Evolutionary conservation across 2,888 invertebrate species (phyloP).

Genomic region (Gymnosoma rotundatum): DNA sequence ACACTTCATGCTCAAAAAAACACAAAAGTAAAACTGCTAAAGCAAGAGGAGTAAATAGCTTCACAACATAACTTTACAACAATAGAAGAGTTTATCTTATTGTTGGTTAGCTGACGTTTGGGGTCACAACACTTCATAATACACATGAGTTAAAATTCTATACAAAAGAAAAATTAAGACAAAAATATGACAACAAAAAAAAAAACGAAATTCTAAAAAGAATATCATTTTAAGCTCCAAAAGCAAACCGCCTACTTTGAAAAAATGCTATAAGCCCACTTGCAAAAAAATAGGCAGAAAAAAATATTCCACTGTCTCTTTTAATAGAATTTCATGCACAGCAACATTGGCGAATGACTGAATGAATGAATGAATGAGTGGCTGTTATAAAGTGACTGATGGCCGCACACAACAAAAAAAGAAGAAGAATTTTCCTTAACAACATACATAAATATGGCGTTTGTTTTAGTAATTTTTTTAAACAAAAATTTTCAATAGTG

Average conservation of each 20-base stretch:
- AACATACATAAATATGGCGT: constrained; percentile 3
- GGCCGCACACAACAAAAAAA: constrained; percentile 11
- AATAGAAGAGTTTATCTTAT: constrained; percentile 62
- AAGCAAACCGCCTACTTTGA: constrained; percentile 32
- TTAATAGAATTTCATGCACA: constrained; percentile 41
- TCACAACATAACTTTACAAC: constrained; percentile 22
- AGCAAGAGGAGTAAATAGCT: constrained; percentile 27
- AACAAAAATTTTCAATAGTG: constrained; percentile 13
- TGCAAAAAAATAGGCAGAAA: neutral
- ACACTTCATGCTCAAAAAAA: neutral
- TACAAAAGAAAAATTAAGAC: constrained; percentile 15
- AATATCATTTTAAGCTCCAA: constrained; percentile 24
- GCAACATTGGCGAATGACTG: constrained; percentile 1
- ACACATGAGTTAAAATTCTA: constrained; percentile 36
- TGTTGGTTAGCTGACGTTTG: constrained; percentile 63
- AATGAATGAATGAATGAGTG: constrained; percentile 34
- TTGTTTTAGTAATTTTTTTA: constrained; percentile 49
- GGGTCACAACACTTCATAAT: constrained; percentile 69
- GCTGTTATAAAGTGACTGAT: constrained; percentile 37
- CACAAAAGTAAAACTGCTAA: neutral
- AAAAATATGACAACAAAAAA: constrained; percentile 25
- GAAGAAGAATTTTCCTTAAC: neutral
- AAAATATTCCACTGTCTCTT: constrained; percentile 8
- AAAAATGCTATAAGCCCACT: too few relatives aligned
- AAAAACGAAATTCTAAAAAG: neutral